Base-by-base conservation (phyloP, 2,113 vertebrate genomes). In the human region DNA sequence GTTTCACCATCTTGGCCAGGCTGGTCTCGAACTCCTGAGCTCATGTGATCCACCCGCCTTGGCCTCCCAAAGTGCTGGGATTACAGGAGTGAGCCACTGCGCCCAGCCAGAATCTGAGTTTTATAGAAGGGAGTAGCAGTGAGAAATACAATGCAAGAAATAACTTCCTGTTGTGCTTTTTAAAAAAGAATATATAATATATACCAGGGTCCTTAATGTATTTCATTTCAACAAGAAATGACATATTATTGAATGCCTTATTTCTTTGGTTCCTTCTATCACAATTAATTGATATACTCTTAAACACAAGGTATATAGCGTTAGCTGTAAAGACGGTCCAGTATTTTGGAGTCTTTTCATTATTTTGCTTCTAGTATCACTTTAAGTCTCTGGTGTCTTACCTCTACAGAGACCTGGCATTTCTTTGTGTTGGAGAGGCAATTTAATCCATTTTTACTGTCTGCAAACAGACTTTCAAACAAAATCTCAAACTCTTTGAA, bases 391-490 rank as follows among this genome's bases (percentile, higher is more conserved):
- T 97, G 98, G 94, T 97, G 93, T 95, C 93, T 97, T 97, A 82
- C 86, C 86, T 97, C 97, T 95, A 93, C 82, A 86, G 96, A 97
- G 93, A 91, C 95, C 82, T 96, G 78, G 95, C 83, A 96, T 96
- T 96, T 96, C 96, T 98, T 95, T 97, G 98, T 98, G 97, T 97
- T 96, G 98, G 94, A 98, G 96, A 98, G 97, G 98, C 98, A 98
- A 98, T 99, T 98, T 98, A 98, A 98, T 95, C 93, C 96, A 98
- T 98, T 97, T 98, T 98, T 98, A 98, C 98, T 98, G 98, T 98
- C 98, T 98, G 98, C 98, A 98, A 98, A 98, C 98, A 98, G 98
- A 98, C 98, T 98, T 99, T 98, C 98, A 98, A 98, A 98, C 98
- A 98, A 96, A 98, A 98, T 98, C 94, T 98, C 96, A 82, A 68